Evolutionary conservation across 2,797 vertebrate genomes (phyloP).

Genomic region (Rhinogobio ventralis): DNA sequence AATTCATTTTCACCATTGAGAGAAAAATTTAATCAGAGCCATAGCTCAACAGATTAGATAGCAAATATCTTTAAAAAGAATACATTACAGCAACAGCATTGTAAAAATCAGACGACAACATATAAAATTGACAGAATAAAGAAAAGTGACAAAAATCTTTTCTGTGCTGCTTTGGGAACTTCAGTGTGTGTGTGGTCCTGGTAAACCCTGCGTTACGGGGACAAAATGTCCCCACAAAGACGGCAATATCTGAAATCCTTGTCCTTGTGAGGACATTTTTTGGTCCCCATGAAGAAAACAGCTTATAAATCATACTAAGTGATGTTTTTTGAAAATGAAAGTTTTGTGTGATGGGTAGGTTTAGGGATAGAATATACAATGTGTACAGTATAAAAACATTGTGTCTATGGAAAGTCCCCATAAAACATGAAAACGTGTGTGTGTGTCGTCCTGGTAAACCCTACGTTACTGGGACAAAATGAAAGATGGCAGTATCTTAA

Average conservation of each 20-base stretch:
- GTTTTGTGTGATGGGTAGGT: too few relatives aligned
- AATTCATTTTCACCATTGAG: neutral
- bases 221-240: too few relatives aligned
- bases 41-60: constrained; percentile 10
- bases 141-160: neutral
- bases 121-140: neutral
- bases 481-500: neutral
- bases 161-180: neutral
- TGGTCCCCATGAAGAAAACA: too few relatives aligned
- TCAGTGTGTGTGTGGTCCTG: neutral
- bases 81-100: neutral
- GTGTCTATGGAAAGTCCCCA: too few relatives aligned
- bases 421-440: too few relatives aligned
- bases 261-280: too few relatives aligned
- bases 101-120: neutral
- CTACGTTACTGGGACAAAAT: neutral
- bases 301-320: too few relatives aligned
- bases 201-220: too few relatives aligned
- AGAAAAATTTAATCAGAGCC: neutral
- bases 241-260: too few relatives aligned
- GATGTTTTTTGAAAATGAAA: too few relatives aligned
- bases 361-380: too few relatives aligned
- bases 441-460: neutral
- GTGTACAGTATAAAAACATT: too few relatives aligned
- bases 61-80: neutral